Conservation (phyloP, 2,888 invertebrate species). For the Nowickia ferox region DNA sequence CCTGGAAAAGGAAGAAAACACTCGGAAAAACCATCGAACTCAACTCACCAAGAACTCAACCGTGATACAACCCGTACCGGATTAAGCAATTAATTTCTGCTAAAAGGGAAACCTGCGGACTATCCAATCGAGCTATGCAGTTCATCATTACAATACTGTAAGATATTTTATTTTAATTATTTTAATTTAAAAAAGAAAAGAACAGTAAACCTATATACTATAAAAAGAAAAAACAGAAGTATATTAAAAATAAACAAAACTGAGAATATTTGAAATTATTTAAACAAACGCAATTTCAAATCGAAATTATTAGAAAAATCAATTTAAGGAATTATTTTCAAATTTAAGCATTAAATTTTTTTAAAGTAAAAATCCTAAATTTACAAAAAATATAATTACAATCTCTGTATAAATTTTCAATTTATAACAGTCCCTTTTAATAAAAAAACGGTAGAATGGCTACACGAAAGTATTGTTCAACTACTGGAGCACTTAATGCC, state of each 20-base stretch:
- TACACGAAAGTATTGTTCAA: constrained; percentile 2
- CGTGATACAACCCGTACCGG: constrained; percentile 1
- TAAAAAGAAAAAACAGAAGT: too few relatives aligned
- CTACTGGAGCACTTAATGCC: constrained; percentile 37
- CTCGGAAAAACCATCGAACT: too few relatives aligned
- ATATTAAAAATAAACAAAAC: too few relatives aligned
- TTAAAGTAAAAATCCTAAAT: background rate
- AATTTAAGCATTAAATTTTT: background rate
- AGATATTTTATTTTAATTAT: background rate
- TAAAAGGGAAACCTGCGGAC: background rate
- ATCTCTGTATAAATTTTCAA: constrained; percentile 22
- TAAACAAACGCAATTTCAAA: background rate
- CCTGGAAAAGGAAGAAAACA: too few relatives aligned
- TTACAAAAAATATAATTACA: constrained; percentile 2
- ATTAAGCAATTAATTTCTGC: constrained; percentile 4
- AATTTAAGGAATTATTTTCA: background rate
- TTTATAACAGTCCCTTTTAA: background rate
- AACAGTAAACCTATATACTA: background rate
- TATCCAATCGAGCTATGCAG: constrained; percentile 5
- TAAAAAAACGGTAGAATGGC: background rate
- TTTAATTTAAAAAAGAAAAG: too few relatives aligned
- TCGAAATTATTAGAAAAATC: background rate
- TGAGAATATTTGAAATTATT: background rate
- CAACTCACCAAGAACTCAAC: constrained; percentile 4
- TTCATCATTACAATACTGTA: constrained; percentile 2